Conservation (phyloP, 2,888 invertebrate genomes). For the Caenorhabditis doughertyi region DNA sequence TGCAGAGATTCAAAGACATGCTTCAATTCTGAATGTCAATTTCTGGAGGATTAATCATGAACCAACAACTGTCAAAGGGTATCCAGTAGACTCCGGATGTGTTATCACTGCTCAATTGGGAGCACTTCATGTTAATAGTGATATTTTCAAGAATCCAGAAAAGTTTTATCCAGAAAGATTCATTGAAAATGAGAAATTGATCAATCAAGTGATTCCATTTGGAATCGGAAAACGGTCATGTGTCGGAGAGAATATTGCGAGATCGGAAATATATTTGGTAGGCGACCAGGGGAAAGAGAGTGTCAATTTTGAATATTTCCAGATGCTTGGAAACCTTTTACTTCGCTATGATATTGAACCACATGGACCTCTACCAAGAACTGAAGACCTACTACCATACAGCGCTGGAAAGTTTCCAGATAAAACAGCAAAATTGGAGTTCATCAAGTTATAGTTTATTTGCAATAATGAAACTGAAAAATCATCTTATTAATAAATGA, state of each 20-base stretch:
- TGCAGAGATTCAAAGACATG: slow-evolving; percentile 59
- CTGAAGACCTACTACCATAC: background rate
- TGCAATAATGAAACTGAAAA: no score
- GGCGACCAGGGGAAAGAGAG: background rate
- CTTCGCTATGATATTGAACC: background rate
- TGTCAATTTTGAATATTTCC: background rate
- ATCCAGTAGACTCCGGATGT: slow-evolving; percentile 39
- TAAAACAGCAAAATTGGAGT: no score
- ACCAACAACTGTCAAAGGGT: slow-evolving; percentile 37
- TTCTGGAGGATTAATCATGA: slow-evolving; percentile 42
- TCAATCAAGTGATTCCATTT: slow-evolving; percentile 54
- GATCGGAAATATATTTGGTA: slow-evolving; percentile 65
- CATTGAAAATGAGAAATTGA: slow-evolving; percentile 49
- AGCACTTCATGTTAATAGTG: slow-evolving; percentile 45
- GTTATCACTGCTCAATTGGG: slow-evolving; percentile 58
- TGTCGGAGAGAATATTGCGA: slow-evolving; percentile 64
- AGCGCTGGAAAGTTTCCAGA: background rate
- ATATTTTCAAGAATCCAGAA: slow-evolving; percentile 14
- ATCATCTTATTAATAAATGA: no score
- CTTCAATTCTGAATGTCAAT: slow-evolving; percentile 60
- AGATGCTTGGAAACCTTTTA: background rate
- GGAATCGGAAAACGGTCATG: slow-evolving; percentile 67
- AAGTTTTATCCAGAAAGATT: slow-evolving; percentile 63
- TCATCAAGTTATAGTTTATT: no score
- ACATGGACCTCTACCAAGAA: background rate